phyloP scores from a whole-genome alignment of 2,113 vertebrate species.

The Cettia cetti region DNA sequence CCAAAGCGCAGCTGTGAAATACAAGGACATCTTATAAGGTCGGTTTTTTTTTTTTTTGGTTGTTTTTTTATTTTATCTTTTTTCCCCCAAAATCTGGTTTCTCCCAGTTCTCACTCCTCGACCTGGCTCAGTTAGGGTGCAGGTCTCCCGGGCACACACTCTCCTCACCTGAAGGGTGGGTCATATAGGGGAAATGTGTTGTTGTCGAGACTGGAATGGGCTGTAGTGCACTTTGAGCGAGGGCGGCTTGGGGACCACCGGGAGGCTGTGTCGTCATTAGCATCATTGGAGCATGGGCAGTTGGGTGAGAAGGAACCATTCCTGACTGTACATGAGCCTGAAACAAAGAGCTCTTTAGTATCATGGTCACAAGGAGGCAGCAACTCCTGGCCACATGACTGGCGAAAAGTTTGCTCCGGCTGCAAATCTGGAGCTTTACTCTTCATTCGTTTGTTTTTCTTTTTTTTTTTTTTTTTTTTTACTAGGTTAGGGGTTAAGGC shows the following conservation, averaged over 20 bases:
- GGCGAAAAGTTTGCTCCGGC: neutral
- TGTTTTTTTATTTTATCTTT: neutral
- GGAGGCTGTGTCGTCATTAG: constrained; percentile 96
- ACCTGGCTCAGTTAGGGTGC: constrained; percentile 63
- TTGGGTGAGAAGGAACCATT: constrained; percentile 91
- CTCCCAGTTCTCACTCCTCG: neutral
- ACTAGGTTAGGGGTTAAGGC: constrained; percentile 9
- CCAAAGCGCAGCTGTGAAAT: neutral
- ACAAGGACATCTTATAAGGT: constrained; percentile 26
- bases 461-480: too few species aligned
- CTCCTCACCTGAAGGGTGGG: constrained; percentile 85
- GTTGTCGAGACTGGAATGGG: constrained; percentile 92
- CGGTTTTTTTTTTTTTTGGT: too few species aligned
- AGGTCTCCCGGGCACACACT: constrained; percentile 78
- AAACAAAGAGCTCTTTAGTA: constrained; percentile 78
- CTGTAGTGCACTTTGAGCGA: constrained; percentile 93
- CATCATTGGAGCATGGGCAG: constrained; percentile 95
- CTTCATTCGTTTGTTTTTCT: neutral
- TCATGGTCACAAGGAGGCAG: constrained; percentile 51
- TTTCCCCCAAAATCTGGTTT: neutral
- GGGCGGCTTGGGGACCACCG: constrained; percentile 89
- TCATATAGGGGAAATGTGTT: constrained; percentile 86
- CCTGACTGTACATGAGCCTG: constrained; percentile 99
- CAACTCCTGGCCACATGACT: constrained; percentile 44
- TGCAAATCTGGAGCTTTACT: constrained; percentile 24